These are phyloP conservation scores for Scartelaos histophorus DNA, from an alignment of 2,113 vertebrate genomes.

Conservation along the genomic window DNA sequence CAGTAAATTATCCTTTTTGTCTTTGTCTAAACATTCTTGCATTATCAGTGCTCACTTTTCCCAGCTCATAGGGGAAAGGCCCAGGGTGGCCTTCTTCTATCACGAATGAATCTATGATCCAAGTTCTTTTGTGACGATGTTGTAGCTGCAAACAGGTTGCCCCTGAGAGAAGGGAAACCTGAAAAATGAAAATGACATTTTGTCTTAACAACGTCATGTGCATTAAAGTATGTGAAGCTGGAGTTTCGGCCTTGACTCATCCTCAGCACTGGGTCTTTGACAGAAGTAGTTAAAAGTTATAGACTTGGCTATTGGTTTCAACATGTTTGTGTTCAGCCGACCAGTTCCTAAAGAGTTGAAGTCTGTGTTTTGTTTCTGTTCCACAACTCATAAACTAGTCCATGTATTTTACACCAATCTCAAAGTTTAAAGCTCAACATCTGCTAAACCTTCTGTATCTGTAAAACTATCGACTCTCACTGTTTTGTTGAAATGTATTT, in stretches of 20 bases:
- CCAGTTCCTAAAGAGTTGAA: conserved; percentile 12
- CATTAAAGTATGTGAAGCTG: background rate
- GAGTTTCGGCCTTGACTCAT: background rate
- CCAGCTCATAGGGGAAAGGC: conserved; percentile 65
- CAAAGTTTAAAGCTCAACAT: background rate
- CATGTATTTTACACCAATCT: background rate
- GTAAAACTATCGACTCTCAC: background rate
- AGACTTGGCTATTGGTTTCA: background rate
- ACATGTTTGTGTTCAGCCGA: background rate
- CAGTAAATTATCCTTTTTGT: no score
- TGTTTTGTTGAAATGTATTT: no score
- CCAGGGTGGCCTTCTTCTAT: conserved; percentile 64
- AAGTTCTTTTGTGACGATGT: conserved; percentile 49
- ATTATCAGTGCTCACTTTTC: conserved; percentile 45
- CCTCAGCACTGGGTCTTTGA: background rate
- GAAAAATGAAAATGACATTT: conserved; percentile 1
- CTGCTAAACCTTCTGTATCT: background rate
- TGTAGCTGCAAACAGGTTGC: conserved; percentile 25
- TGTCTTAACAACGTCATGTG: background rate
- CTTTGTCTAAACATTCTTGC: background rate
- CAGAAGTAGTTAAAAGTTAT: background rate
- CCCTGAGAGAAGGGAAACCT: conserved; percentile 34
- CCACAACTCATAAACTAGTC: background rate
- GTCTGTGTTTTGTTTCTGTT: background rate
- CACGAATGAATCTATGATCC: conserved; percentile 61